Conservation (phyloP, 2,888 invertebrate species). For the Lucinisca nassula region DNA sequence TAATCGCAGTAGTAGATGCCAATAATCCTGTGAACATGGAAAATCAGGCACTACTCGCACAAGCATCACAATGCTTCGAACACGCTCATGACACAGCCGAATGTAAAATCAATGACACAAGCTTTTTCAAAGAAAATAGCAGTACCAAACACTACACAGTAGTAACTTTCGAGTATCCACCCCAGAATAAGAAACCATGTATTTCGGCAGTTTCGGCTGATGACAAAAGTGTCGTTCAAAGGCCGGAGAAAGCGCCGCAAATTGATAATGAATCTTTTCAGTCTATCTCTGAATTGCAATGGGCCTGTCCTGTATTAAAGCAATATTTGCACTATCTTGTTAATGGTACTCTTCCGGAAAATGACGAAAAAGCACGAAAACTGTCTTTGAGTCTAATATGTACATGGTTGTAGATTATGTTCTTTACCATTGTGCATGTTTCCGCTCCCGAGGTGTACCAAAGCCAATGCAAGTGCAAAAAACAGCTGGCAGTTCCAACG, state of each 20-base stretch:
- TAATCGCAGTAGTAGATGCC: no score
- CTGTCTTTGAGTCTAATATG: constrained; percentile 32
- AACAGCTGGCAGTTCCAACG: constrained; percentile 46
- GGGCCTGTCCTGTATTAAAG: constrained; percentile 43
- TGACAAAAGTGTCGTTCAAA: neutral
- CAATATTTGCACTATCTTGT: constrained; percentile 32
- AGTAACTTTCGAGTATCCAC: neutral
- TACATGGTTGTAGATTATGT: constrained; percentile 39
- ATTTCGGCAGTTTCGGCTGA: neutral
- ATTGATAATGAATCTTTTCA: neutral
- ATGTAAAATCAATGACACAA: no score
- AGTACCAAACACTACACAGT: neutral
- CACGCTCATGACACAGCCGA: no score
- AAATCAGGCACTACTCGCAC: no score
- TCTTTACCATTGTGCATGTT: constrained; percentile 44
- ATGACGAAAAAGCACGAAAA: constrained; percentile 11
- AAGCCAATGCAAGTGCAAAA: neutral
- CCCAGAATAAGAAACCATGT: neutral
- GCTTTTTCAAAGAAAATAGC: no score
- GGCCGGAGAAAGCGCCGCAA: neutral
- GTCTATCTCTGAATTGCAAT: constrained; percentile 34
- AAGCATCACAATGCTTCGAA: no score
- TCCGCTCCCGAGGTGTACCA: neutral
- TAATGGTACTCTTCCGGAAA: constrained; percentile 28
- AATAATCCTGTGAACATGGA: no score